These are phyloP conservation scores for Pseudorhombus dupliciocellatus DNA, from an alignment of 2,113 vertebrate genomes.

Conservation along the genomic window DNA sequence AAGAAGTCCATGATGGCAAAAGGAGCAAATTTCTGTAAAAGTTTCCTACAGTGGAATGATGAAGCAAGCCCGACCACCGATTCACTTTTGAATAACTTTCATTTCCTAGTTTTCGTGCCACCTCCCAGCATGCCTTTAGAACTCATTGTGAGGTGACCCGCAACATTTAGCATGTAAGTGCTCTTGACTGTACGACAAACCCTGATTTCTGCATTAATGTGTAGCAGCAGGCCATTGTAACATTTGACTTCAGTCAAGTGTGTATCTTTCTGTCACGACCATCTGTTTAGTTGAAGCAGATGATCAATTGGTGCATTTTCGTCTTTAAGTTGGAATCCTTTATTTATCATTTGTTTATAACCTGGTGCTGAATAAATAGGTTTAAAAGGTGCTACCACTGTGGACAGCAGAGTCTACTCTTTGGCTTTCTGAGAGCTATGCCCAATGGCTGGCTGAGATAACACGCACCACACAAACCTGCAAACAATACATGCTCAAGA, in stretches of 20 bases:
- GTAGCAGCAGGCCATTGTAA: conserved; percentile 69
- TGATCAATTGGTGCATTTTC: conserved; percentile 73
- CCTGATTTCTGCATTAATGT: conserved; percentile 71
- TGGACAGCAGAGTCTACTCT: conserved; percentile 69
- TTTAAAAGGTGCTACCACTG: conserved; percentile 81
- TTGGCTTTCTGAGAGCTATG: conserved; percentile 68
- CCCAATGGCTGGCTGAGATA: conserved; percentile 67
- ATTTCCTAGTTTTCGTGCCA: conserved; percentile 52
- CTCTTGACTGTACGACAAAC: conserved; percentile 60
- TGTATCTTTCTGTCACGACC: conserved; percentile 68
- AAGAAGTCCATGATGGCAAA: conserved; percentile 55
- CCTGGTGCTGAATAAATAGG: conserved; percentile 82
- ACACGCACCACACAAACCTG: conserved; percentile 62
- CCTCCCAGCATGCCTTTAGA: conserved; percentile 76
- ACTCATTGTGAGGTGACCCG: conserved; percentile 72
- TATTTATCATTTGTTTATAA: conserved; percentile 60
- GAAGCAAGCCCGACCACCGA: conserved; percentile 52
- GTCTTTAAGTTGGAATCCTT: conserved; percentile 38
- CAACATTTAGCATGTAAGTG: conserved; percentile 76
- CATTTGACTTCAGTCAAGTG: conserved; percentile 63
- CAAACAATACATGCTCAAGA: conserved; percentile 70
- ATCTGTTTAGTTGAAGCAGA: conserved; percentile 59
- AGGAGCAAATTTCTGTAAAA: conserved; percentile 59
- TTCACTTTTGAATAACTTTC: conserved; percentile 59
- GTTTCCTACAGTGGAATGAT: conserved; percentile 54